Conservation (phyloP, 2,888 invertebrate genomes). For the Timema cristinae region DNA sequence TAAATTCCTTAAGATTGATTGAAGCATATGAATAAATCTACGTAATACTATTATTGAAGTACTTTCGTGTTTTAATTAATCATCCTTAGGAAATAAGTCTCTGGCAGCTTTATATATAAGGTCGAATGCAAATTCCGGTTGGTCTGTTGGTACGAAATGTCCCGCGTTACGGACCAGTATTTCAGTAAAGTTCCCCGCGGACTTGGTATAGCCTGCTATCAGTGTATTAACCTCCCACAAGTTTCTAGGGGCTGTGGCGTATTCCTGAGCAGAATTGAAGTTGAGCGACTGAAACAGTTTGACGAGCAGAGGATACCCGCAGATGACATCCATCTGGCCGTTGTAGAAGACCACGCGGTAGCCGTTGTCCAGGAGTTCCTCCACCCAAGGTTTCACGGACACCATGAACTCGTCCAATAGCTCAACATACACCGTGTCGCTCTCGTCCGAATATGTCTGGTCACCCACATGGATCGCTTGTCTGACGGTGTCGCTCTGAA, state of each 20-base stretch:
- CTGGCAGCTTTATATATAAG: conserved; percentile 44
- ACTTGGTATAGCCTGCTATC: conserved; percentile 39
- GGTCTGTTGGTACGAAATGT: conserved; percentile 43
- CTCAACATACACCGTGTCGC: conserved; percentile 51
- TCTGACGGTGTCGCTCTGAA: conserved; percentile 48
- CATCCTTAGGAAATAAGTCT: conserved; percentile 18
- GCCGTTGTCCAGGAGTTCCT: conserved; percentile 50
- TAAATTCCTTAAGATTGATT: too few species aligned
- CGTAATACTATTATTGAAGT: too few species aligned
- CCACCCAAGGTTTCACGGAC: conserved; percentile 55
- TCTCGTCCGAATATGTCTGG: conserved; percentile 48
- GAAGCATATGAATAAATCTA: too few species aligned
- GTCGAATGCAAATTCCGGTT: conserved; percentile 43
- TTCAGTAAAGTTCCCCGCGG: conserved; percentile 37
- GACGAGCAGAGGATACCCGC: conserved; percentile 45
- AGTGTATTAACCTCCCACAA: conserved; percentile 38
- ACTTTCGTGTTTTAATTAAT: too few species aligned
- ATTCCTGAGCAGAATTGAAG: conserved; percentile 41
- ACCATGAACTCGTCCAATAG: conserved; percentile 54
- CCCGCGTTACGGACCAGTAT: conserved; percentile 41
- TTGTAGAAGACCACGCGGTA: conserved; percentile 44
- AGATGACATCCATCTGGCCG: conserved; percentile 48
- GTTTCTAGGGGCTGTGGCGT: conserved; percentile 36
- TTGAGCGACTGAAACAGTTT: conserved; percentile 41
- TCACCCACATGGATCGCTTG: conserved; percentile 53